Percentiles rank a stretch among this genome's conserved stretches.
These are phyloP conservation scores for Micromys minutus DNA, from an alignment of 2,113 vertebrate genomes.

Conservation along the genomic window DNA sequence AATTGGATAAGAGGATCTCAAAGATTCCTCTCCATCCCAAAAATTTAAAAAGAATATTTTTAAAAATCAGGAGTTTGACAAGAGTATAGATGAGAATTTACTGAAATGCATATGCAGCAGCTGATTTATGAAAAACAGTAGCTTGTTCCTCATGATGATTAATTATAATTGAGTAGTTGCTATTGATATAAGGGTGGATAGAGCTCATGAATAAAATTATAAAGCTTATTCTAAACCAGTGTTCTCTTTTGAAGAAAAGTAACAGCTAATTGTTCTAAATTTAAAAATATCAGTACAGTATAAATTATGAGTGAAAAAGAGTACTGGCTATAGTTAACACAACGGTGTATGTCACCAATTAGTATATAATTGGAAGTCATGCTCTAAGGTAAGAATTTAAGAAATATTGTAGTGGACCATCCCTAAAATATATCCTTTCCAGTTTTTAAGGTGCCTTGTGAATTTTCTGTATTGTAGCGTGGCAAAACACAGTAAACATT, in stretches of 20 bases:
- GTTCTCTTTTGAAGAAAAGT: constrained; percentile 50
- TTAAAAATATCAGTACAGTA: neutral
- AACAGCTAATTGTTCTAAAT: constrained; percentile 2
- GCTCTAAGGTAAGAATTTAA: neutral
- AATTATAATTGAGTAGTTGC: constrained; percentile 64
- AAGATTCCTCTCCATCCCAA: constrained; percentile 9
- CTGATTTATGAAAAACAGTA: constrained; percentile 67
- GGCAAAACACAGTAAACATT: neutral
- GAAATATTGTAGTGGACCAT: neutral
- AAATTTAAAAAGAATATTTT: constrained; percentile 48
- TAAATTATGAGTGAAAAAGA: constrained; percentile 27
- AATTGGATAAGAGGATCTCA: constrained; percentile 45
- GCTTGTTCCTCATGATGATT: constrained; percentile 49
- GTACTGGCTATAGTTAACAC: neutral
- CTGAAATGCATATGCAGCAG: constrained; percentile 52
- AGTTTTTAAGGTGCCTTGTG: neutral
- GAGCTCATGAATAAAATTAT: constrained; percentile 60
- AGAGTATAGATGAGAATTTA: constrained; percentile 48
- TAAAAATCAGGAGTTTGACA: constrained; percentile 55
- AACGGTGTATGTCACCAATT: constrained; percentile 17
- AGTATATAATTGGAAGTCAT: constrained; percentile 26
- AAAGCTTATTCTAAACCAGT: neutral
- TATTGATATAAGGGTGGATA: constrained; percentile 58
- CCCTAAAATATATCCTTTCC: constrained; percentile 1
- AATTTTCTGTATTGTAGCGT: constrained; percentile 21